phyloP scores from a whole-genome alignment of 1,140 invertebrate genomes.

The Gerris buenoi region DNA sequence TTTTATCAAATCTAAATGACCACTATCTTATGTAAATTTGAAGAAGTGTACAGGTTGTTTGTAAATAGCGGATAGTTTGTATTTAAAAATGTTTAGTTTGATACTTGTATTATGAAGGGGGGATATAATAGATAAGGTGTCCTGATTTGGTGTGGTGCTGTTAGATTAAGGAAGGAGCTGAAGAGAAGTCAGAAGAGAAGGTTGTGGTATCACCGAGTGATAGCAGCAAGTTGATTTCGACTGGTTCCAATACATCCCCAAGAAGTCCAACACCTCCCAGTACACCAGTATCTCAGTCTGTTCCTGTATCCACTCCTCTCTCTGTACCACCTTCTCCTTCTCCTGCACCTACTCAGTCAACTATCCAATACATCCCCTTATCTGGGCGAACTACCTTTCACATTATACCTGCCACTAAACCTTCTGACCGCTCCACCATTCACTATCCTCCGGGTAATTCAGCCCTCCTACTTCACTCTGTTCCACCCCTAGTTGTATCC shows the following conservation, averaged over 20 bases:
- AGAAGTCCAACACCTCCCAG: conserved; percentile 11
- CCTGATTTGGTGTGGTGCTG: background rate
- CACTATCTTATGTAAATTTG: too few relatives aligned
- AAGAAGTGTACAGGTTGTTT: too few relatives aligned
- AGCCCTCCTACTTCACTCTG: conserved; percentile 22
- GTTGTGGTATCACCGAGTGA: conserved; percentile 20
- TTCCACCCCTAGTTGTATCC: conserved; percentile 22
- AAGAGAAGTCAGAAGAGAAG: background rate
- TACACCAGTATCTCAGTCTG: conserved; percentile 12
- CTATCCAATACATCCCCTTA: conserved; percentile 23
- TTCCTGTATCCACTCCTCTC: conserved; percentile 16
- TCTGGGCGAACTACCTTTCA: conserved; percentile 17
- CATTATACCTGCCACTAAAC: conserved; percentile 8
- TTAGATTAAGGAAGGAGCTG: background rate
- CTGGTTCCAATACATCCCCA: conserved; percentile 20
- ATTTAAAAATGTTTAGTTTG: too few relatives aligned
- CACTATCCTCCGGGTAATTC: conserved; percentile 23
- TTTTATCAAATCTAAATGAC: too few relatives aligned
- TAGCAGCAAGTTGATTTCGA: conserved; percentile 20
- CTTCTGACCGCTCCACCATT: conserved; percentile 24
- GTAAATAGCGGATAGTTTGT: too few relatives aligned
- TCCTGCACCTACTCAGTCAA: conserved; percentile 24
- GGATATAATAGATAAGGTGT: too few relatives aligned
- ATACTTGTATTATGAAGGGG: too few relatives aligned
- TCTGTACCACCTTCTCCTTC: conserved; percentile 4